phyloP scores from a whole-genome alignment of 2,888 invertebrate genomes.

The Cheilosia impressa region DNA sequence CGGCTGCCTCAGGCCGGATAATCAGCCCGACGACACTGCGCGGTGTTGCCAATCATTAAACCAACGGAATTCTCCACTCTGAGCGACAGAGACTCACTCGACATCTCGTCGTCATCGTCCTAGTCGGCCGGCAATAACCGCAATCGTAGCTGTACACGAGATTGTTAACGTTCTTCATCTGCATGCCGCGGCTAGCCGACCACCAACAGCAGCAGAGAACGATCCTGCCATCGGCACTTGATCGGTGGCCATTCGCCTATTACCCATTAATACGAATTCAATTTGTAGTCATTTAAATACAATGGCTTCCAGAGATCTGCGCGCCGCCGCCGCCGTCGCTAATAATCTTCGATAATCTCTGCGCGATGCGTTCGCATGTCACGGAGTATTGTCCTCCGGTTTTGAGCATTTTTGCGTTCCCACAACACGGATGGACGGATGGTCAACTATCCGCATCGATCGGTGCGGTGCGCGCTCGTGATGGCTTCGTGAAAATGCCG shows the following conservation, averaged over 20 bases:
- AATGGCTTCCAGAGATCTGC: conserved; percentile 52
- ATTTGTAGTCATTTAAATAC: conserved; percentile 75
- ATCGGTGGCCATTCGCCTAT: conserved; percentile 61
- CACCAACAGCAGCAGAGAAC: conserved; percentile 58
- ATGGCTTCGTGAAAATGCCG: conserved; percentile 41
- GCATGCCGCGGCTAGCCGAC: conserved; percentile 69
- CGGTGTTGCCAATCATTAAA: conserved; percentile 64
- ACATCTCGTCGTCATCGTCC: conserved; percentile 49
- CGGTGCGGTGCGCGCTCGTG: conserved; percentile 1
- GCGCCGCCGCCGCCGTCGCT: conserved; percentile 29
- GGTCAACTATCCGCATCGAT: conserved; percentile 52
- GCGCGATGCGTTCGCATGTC: conserved; percentile 61
- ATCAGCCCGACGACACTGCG: conserved; percentile 21
- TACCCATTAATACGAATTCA: conserved; percentile 74
- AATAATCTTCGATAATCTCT: conserved; percentile 63
- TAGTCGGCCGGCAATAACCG: conserved; percentile 65
- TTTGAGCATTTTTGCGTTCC: conserved; percentile 63
- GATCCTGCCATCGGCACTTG: conserved; percentile 48
- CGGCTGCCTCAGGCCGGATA: conserved; percentile 15
- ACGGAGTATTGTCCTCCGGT: conserved; percentile 61
- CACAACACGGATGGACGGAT: conserved; percentile 46
- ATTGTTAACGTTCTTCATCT: conserved; percentile 71
- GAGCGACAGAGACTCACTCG: conserved; percentile 8
- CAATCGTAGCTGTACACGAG: conserved; percentile 74
- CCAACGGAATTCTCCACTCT: conserved; percentile 57